These are phyloP conservation scores for Morelia viridis DNA, from an alignment of 2,797 vertebrate species.

Conservation along the genomic window DNA sequence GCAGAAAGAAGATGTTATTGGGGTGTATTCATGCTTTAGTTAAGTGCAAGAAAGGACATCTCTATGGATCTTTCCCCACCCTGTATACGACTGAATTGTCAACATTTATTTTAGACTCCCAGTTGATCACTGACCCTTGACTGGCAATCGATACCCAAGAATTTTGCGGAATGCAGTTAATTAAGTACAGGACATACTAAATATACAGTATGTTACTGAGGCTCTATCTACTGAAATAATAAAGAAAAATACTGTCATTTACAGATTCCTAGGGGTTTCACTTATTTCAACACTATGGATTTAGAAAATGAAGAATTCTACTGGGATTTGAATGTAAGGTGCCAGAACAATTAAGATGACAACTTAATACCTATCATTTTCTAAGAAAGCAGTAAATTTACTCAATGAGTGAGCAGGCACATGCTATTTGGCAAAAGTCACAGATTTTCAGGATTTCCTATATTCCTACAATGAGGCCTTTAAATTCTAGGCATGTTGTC, in stretches of 20 bases:
- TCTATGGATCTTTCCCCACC: background rate
- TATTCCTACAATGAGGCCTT: slow-evolving; percentile 5
- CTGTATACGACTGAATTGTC: background rate
- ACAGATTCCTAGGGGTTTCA: background rate
- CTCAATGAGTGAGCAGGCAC: slow-evolving; percentile 8
- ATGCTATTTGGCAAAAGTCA: background rate
- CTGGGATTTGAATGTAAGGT: slow-evolving; percentile 16
- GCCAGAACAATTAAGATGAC: slow-evolving; percentile 40
- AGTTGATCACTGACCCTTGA: background rate
- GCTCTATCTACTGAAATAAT: slow-evolving; percentile 8
- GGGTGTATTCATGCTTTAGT: background rate
- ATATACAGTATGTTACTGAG: slow-evolving; percentile 7
- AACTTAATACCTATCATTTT: slow-evolving; percentile 37
- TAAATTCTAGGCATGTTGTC: background rate
- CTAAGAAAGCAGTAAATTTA: slow-evolving; percentile 21
- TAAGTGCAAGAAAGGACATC: background rate
- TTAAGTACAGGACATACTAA: background rate
- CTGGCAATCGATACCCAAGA: background rate
- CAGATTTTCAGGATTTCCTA: slow-evolving; percentile 6
- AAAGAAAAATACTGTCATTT: background rate
- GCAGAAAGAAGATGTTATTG: background rate
- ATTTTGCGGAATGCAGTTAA: background rate
- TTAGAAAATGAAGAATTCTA: slow-evolving; percentile 14
- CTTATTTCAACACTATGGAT: slow-evolving; percentile 1
- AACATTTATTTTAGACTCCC: background rate